phyloP scores from a whole-genome alignment of 2,888 invertebrate species.

The Anthophora plumipes region DNA sequence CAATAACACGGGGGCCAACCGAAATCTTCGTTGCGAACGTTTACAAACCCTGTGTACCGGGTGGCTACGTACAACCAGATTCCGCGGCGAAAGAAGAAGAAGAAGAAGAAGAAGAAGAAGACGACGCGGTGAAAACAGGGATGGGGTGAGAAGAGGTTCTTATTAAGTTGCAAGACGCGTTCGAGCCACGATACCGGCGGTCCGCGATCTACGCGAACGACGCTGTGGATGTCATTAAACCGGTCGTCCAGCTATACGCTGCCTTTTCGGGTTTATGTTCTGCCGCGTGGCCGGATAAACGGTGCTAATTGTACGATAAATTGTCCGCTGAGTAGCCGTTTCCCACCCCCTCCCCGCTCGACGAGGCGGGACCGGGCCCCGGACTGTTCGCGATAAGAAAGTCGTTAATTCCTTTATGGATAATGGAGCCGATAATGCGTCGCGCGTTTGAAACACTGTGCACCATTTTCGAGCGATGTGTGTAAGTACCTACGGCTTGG shows the following conservation, averaged over 20 bases:
- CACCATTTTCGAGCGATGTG: conserved; percentile 25
- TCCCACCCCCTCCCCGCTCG: conserved; percentile 21
- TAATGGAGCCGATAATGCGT: conserved; percentile 55
- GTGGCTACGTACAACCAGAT: conserved; percentile 9
- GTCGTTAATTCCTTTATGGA: conserved; percentile 70
- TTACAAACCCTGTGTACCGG: conserved; percentile 16
- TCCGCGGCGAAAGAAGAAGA: neutral
- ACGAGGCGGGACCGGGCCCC: neutral
- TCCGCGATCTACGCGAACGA: conserved; percentile 47
- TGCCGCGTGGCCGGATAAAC: conserved; percentile 71
- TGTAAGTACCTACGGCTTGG: neutral
- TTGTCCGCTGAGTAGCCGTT: conserved; percentile 59
- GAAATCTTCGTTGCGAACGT: conserved; percentile 35
- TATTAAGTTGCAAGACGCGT: conserved; percentile 63
- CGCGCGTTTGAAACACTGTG: conserved; percentile 28
- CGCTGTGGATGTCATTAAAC: conserved; percentile 66
- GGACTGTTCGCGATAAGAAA: conserved; percentile 65
- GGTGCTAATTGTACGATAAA: conserved; percentile 78
- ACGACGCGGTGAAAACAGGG: conserved; percentile 3
- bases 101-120: neutral
- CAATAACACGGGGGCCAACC: conserved; percentile 42
- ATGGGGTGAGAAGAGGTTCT: conserved; percentile 18
- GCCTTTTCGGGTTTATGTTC: conserved; percentile 69
- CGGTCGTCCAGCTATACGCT: conserved; percentile 70
- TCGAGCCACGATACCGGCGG: conserved; percentile 47